phyloP scores from a whole-genome alignment of 2,113 vertebrate species.

The Odontesthes bonariensis region DNA sequence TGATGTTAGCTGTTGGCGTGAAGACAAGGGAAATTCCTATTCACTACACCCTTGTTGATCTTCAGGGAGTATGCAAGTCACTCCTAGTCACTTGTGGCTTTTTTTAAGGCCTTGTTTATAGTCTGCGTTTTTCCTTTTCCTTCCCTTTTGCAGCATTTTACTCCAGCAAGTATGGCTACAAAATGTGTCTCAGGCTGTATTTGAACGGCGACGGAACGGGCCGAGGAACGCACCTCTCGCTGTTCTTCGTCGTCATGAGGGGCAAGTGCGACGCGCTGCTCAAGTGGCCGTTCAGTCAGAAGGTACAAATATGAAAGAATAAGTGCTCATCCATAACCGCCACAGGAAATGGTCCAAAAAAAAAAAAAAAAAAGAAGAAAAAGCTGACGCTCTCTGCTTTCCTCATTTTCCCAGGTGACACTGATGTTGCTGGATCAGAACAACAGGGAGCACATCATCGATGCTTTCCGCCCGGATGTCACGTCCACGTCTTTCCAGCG shows the following conservation, averaged over 20 bases:
- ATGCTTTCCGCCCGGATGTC: slow-evolving; percentile 93
- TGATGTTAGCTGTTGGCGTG: slow-evolving; percentile 17
- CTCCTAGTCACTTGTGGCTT: background rate
- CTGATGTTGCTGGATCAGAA: slow-evolving; percentile 97
- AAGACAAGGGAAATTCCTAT: slow-evolving; percentile 31
- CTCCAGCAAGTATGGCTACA: slow-evolving; percentile 95
- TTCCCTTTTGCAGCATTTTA: slow-evolving; percentile 87
- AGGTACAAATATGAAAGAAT: slow-evolving; percentile 75
- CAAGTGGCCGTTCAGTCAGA: slow-evolving; percentile 96
- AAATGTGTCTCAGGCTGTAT: slow-evolving; percentile 94
- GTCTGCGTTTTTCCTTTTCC: background rate
- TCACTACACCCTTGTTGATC: slow-evolving; percentile 27
- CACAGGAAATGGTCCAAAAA: background rate
- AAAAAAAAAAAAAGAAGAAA: background rate
- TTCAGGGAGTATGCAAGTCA: slow-evolving; percentile 23
- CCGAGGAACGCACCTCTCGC: slow-evolving; percentile 90
- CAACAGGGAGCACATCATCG: slow-evolving; percentile 94
- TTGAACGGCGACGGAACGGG: slow-evolving; percentile 93
- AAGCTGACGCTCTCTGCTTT: background rate
- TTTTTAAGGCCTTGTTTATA: background rate
- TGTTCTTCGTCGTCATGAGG: slow-evolving; percentile 96
- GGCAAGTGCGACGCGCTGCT: slow-evolving; percentile 90
- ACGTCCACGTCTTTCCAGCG: slow-evolving; percentile 93
- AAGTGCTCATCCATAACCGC: rapidly evolving
- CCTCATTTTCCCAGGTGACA: slow-evolving; percentile 86